Evolutionary conservation across 2,113 vertebrate genomes (phyloP).

Genomic region (Orthonyx spaldingii): DNA sequence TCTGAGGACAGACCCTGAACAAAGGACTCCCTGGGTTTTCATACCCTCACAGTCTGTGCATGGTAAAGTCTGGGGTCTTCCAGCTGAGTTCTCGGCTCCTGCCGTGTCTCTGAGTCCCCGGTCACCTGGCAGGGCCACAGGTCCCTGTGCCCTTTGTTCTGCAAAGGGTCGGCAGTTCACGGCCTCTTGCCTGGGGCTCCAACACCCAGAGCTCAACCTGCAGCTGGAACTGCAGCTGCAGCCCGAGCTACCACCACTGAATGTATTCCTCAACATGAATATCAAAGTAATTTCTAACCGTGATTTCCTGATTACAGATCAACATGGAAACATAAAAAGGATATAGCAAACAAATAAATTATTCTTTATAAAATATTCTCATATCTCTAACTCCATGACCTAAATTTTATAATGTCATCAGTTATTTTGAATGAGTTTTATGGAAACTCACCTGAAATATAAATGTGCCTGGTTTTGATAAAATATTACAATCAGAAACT

Average conservation of each 20-base stretch:
- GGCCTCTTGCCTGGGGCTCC: not conserved
- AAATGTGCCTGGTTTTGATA: not conserved
- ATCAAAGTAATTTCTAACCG: not conserved
- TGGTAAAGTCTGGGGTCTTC: not conserved
- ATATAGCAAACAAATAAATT: not conserved
- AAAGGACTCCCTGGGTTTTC: not conserved
- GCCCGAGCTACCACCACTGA: fast-evolving
- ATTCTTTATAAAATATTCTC: not conserved
- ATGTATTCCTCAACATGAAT: not conserved
- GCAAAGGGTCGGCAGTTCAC: not conserved
- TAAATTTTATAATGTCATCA: not conserved
- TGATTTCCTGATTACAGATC: not conserved
- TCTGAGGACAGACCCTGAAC: not conserved
- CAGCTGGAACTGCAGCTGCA: not conserved
- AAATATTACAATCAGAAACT: not conserved
- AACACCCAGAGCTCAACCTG: not conserved
- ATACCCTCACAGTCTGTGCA: not conserved
- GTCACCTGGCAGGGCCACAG: not conserved
- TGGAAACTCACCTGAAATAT: not conserved
- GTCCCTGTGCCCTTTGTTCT: not conserved
- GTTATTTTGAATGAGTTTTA: not conserved
- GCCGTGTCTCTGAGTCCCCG: fast-evolving
- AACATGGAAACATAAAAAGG: not conserved
- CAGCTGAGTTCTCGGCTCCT: not conserved
- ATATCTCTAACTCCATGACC: not conserved